A percentile compares a stretch with the other conserved stretches of the same genome.
Evolutionary conservation across 2,797 vertebrate genomes (phyloP).

Genomic region (Karalla daura): DNA sequence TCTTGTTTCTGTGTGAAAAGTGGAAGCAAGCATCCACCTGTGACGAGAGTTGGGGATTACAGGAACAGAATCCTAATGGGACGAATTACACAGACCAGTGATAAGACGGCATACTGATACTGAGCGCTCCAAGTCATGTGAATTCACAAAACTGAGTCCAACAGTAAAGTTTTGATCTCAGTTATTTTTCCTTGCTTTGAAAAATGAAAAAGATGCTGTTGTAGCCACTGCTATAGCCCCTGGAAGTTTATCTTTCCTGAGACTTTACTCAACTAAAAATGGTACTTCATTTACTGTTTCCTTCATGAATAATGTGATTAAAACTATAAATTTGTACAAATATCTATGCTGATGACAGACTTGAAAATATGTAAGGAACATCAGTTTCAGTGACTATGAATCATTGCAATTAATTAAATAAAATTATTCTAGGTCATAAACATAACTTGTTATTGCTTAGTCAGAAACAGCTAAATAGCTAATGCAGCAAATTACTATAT

Average conservation of each 20-base stretch:
- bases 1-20: slow-evolving; percentile 52
- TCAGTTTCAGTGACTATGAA: not conserved
- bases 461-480: too few relatives aligned
- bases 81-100: slow-evolving; percentile 46
- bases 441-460: too few relatives aligned
- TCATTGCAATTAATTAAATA: not conserved
- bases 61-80: slow-evolving; percentile 50
- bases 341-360: not conserved
- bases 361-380: not conserved
- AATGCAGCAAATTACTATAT: too few relatives aligned
- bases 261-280: too few relatives aligned
- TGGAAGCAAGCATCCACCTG: slow-evolving; percentile 57
- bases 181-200: not conserved
- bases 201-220: not conserved
- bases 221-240: too few relatives aligned
- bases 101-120: slow-evolving; percentile 36
- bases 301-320: too few relatives aligned
- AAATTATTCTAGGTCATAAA: too few relatives aligned
- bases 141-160: not conserved
- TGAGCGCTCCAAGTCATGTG: slow-evolving; percentile 3
- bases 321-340: too few relatives aligned
- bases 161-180: not conserved
- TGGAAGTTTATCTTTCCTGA: too few relatives aligned
- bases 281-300: too few relatives aligned
- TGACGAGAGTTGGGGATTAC: slow-evolving; percentile 45